Evolutionary conservation across 2,113 vertebrate species (phyloP).

Genomic region (Bothrops jararaca): DNA sequence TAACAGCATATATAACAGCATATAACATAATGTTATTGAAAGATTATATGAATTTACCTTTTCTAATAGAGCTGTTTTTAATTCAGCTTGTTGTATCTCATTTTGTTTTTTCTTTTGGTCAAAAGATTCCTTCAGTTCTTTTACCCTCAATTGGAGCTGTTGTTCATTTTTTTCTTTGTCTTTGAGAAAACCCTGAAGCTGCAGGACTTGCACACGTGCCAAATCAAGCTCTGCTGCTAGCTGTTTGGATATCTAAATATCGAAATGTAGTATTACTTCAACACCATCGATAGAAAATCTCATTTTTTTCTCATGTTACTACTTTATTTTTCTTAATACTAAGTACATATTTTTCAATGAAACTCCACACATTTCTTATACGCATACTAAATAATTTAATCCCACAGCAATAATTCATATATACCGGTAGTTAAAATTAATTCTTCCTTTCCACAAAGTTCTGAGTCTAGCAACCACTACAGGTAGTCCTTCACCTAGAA

Average conservation of each 20-base stretch:
- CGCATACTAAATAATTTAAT: background rate
- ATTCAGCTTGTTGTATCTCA: slow-evolving; percentile 74
- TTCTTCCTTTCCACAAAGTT: background rate
- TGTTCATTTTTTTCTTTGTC: slow-evolving; percentile 80
- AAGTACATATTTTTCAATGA: background rate
- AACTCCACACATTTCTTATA: background rate
- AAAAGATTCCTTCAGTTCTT: slow-evolving; percentile 74
- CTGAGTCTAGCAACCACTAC: background rate
- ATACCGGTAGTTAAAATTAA: background rate
- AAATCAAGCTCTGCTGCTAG: slow-evolving; percentile 76
- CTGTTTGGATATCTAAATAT: slow-evolving; percentile 77
- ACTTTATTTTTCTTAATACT: background rate
- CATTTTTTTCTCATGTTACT: background rate
- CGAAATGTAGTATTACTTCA: slow-evolving; percentile 40
- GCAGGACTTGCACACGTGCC: slow-evolving; percentile 71
- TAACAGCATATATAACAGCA: background rate
- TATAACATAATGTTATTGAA: background rate
- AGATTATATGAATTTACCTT: slow-evolving; percentile 64
- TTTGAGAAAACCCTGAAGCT: slow-evolving; percentile 76
- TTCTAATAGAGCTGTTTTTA: slow-evolving; percentile 72
- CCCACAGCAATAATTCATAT: background rate
- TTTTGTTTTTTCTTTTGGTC: slow-evolving; percentile 80
- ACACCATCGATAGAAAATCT: background rate
- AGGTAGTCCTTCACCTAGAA: background rate
- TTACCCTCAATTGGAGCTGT: slow-evolving; percentile 79